phyloP scores from a whole-genome alignment of 2,888 invertebrate species.

The Nematopogon swammerdamellus region DNA sequence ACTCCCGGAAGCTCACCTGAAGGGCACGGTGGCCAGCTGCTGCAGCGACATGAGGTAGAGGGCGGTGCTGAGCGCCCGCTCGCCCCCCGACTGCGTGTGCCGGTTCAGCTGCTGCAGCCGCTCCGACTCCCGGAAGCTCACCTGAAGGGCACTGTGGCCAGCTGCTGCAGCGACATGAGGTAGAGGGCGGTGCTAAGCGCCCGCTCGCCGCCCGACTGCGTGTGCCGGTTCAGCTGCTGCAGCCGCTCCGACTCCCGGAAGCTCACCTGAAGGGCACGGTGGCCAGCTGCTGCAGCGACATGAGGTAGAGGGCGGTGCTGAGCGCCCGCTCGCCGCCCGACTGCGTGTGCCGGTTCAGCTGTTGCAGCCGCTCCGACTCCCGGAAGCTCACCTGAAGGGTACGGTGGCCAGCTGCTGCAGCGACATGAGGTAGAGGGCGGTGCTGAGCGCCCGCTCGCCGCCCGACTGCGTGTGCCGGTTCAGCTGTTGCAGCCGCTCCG shows the following conservation, averaged over 20 bases:
- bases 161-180: conserved; percentile 85
- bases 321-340: conserved; percentile 96
- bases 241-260: conserved; percentile 78
- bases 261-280: conserved; percentile 85
- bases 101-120: conserved; percentile 76
- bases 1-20: conserved; percentile 63
- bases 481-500: conserved; percentile 74
- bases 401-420: conserved; percentile 86
- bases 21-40: conserved; percentile 85
- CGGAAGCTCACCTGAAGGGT: conserved; percentile 87
- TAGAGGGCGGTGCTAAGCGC: conserved; percentile 92
- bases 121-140: conserved; percentile 80
- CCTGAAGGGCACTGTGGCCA: conserved; percentile 86
- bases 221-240: conserved; percentile 73
- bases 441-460: conserved; percentile 83
- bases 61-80: conserved; percentile 90
- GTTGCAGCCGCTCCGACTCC: conserved; percentile 70
- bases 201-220: conserved; percentile 95
- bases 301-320: conserved; percentile 87
- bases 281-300: conserved; percentile 86
- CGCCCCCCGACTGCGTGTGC: conserved; percentile 91
- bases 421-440: conserved; percentile 89
- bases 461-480: conserved; percentile 78
- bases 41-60: conserved; percentile 90
- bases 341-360: conserved; percentile 78